phyloP scores from a whole-genome alignment of 2,888 invertebrate species.

The Chrysomela aeneicollis region DNA sequence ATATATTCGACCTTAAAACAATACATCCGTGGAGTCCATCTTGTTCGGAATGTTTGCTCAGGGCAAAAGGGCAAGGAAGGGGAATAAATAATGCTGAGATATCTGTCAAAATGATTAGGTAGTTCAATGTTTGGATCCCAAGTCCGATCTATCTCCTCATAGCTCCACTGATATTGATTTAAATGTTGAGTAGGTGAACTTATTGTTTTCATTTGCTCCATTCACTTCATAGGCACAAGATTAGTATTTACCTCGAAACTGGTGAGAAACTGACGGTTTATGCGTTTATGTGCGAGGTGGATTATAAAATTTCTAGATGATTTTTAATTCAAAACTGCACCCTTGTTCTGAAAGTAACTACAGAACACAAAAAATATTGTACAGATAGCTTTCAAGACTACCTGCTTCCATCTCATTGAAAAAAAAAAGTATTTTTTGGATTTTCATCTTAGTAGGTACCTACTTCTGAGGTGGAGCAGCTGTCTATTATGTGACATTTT shows the following conservation, averaged over 20 bases:
- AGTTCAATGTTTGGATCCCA: slow-evolving; percentile 54
- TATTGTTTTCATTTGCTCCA: slow-evolving; percentile 51
- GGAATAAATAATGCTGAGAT: slow-evolving; percentile 52
- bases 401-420: too few species aligned
- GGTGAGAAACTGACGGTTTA: slow-evolving; percentile 19
- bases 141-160: slow-evolving; percentile 47
- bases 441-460: too few species aligned
- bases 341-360: too few species aligned
- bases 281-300: too few species aligned
- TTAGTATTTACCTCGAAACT: slow-evolving; percentile 46
- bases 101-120: slow-evolving; percentile 49
- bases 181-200: slow-evolving; percentile 52
- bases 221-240: slow-evolving; percentile 41
- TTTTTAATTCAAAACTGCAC: too few species aligned
- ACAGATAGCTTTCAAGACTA: too few species aligned
- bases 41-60: slow-evolving; percentile 54
- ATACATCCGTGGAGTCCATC: slow-evolving; percentile 45
- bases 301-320: neutral
- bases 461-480: too few species aligned
- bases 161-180: slow-evolving; percentile 56
- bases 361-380: too few species aligned
- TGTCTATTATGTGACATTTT: too few species aligned
- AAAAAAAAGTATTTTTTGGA: too few species aligned
- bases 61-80: slow-evolving; percentile 50
- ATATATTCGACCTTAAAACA: slow-evolving; percentile 27